phyloP scores from a whole-genome alignment of 2,888 invertebrate species.

The Melanotus villosus region DNA sequence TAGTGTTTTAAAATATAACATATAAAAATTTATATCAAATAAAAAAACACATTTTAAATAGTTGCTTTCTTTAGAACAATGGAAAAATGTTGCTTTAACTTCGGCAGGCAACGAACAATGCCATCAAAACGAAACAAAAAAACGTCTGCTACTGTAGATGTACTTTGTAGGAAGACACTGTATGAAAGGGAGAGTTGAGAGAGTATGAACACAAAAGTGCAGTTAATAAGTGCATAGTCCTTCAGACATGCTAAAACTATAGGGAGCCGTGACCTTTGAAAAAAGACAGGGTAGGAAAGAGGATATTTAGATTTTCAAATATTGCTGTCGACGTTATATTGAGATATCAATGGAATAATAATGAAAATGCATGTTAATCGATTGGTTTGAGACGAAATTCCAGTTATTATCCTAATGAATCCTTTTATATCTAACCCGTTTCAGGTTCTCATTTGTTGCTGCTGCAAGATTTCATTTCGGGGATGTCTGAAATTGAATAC shows the following conservation, averaged over 20 bases:
- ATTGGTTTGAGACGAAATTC: conserved; percentile 4
- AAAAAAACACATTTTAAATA: too few species aligned
- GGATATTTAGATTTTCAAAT: background rate
- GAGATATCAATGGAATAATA: too few species aligned
- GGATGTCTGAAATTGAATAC: conserved; percentile 39
- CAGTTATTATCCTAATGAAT: conserved; percentile 6
- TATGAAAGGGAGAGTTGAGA: conserved; percentile 51
- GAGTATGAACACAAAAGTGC: conserved; percentile 46
- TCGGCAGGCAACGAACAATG: conserved; percentile 25
- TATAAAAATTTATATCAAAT: too few species aligned
- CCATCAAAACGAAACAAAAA: conserved; percentile 14
- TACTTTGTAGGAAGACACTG: conserved; percentile 28
- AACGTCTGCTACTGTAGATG: conserved; percentile 38
- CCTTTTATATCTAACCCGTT: conserved; percentile 25
- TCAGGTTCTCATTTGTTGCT: conserved; percentile 28
- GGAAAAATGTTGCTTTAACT: background rate
- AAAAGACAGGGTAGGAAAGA: conserved; percentile 35
- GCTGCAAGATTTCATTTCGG: conserved; percentile 35
- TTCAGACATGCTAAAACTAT: conserved; percentile 55
- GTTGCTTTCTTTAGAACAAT: background rate
- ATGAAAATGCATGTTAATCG: background rate
- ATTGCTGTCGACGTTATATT: too few species aligned
- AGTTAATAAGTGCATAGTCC: conserved; percentile 53
- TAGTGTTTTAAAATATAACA: too few species aligned
- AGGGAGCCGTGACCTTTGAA: conserved; percentile 53